Base-by-base conservation (phyloP, 2,797 vertebrate species). In the Mormyrus proboscirostris region DNA sequence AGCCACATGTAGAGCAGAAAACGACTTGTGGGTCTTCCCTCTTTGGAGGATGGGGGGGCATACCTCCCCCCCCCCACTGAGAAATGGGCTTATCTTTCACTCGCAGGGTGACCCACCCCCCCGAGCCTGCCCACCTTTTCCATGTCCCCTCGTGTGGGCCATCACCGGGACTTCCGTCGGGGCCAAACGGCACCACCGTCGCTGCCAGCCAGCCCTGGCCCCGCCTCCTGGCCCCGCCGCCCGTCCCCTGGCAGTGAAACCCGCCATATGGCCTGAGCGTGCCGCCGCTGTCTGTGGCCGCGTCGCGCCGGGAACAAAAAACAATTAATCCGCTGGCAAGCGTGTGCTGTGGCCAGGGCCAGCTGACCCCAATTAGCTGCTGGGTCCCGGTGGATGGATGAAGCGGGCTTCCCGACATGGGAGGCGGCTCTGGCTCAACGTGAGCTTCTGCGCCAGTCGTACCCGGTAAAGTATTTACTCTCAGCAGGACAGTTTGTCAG, bases 351-450 rank as follows among this genome's bases (percentile, higher is more conserved):
- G 53, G 86, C 86, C 29, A 22, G 38, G 55, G 59, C 86, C 86
- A 87, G 29, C 22, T 62, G 55, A 87, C 86, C 55, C 86, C 49
- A 62, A 62, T 87, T 87, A 87, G 53, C 86, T 25, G 33, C n/a
- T n/a, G 29, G 14, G 25, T 87, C 86, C 86, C 86, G 22, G 51
- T 55, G 84, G 84, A 86, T 50, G 44, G 47, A 85, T 85, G 44
- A 51, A 85, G 47, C 82, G 12, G 7, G 82, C 49, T 49, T 85
- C 2, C 22, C 22, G 22, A 22, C 44, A 49, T 8, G 44, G 47
- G 47, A 50, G n/a, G 49, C 44, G 9, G 44, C 44, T 10, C 47
- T 22, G 8, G 33, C 73, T 79, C 73, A 2, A 7, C 3, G 73
- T 14, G 73, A 79, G 73, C 38, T 44, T 44, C 73, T 44, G 38